Evolutionary conservation across 1,140 invertebrate species (phyloP).

Genomic region (Pemphigus obesinymphae): DNA sequence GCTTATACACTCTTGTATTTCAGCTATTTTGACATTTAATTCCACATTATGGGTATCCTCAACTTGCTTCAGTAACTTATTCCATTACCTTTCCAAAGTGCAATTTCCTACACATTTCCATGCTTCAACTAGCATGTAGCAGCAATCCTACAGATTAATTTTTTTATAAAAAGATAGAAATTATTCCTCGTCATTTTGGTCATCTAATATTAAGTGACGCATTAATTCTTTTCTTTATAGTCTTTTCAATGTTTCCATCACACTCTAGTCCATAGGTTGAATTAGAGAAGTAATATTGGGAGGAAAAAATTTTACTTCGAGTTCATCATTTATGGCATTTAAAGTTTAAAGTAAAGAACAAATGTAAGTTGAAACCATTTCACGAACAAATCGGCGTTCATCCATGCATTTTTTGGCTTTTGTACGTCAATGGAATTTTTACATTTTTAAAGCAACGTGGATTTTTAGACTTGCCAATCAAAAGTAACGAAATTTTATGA

Average conservation of each 20-base stretch:
- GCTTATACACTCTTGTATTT: too few species aligned
- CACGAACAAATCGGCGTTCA: constrained; percentile 41
- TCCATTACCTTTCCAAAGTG: constrained; percentile 49
- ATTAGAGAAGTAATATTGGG: constrained; percentile 52
- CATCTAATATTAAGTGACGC: constrained; percentile 42
- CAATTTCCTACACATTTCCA: constrained; percentile 49
- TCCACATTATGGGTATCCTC: too few species aligned
- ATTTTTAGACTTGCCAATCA: constrained; percentile 50
- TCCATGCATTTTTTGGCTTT: constrained; percentile 40
- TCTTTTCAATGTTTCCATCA: constrained; percentile 50
- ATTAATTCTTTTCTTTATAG: constrained; percentile 48
- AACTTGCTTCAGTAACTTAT: constrained; percentile 43
- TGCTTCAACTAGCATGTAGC: constrained; percentile 49
- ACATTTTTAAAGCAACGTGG: constrained; percentile 46
- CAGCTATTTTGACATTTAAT: too few species aligned
- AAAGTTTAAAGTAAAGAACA: constrained; percentile 52
- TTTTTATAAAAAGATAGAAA: constrained; percentile 45
- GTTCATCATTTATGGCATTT: constrained; percentile 43
- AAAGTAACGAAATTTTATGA: constrained; percentile 56
- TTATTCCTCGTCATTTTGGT: constrained; percentile 34
- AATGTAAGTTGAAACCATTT: constrained; percentile 43
- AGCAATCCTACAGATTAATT: constrained; percentile 47
- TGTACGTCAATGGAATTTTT: background rate
- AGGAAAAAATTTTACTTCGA: constrained; percentile 52
- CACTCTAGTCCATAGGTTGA: constrained; percentile 54